Percentiles rank a stretch among this genome's conserved stretches.
phyloP scores from a whole-genome alignment of 37 sponge, comb jelly and placozoan genomes.

The Sycon ciliatum region DNA sequence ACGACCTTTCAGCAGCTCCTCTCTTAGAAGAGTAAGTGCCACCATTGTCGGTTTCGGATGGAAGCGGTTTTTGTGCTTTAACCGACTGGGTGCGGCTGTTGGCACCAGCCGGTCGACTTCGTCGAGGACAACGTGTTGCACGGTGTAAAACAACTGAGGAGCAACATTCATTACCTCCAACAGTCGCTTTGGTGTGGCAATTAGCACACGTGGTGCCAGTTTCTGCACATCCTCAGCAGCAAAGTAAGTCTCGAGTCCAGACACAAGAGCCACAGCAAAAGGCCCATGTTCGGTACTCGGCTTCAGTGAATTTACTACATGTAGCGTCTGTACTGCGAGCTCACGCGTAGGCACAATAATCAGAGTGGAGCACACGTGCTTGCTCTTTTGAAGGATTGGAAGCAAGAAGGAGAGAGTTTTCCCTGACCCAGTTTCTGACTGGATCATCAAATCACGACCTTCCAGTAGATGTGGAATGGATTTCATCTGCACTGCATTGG shows the following conservation, averaged over 20 bases:
- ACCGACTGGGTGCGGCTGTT: no score
- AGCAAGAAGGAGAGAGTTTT: conserved; percentile 51
- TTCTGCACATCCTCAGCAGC: neutral
- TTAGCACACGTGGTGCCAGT: conserved; percentile 26
- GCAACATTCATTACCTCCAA: conserved; percentile 17
- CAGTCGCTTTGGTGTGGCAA: conserved; percentile 45
- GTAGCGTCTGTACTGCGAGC: no score
- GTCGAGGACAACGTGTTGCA: conserved; percentile 45
- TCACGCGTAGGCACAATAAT: no score
- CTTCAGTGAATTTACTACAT: no score
- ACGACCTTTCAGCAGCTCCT: no score
- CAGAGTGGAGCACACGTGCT: no score
- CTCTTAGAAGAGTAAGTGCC: no score
- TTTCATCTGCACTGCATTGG: conserved; percentile 33
- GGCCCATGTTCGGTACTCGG: no score
- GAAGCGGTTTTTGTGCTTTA: no score
- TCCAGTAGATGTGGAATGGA: conserved; percentile 35
- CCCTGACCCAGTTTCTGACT: conserved; percentile 56
- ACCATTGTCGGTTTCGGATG: no score
- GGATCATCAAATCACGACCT: conserved; percentile 25
- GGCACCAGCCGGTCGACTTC: conserved; percentile 47
- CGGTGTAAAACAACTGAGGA: neutral
- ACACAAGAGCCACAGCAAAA: no score
- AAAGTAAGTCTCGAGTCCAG: no score
- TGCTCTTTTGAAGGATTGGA: conserved; percentile 46